Evolutionary conservation across 2,888 invertebrate genomes (phyloP).

Genomic region (Baronia brevicornis): DNA sequence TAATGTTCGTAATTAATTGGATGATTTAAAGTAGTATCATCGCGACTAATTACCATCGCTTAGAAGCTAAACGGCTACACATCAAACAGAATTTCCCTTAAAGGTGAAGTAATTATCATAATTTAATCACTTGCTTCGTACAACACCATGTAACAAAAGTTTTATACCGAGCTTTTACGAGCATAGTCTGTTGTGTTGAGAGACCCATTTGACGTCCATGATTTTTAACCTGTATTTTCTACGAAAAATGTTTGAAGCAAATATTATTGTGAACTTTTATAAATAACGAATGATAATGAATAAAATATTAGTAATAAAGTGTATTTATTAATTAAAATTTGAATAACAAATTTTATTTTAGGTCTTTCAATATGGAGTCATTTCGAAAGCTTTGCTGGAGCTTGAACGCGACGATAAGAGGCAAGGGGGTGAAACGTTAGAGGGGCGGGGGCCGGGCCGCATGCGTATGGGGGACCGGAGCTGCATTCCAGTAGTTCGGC

Average conservation of each 20-base stretch:
- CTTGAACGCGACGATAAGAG: slow-evolving; percentile 54
- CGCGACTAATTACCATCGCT: slow-evolving; percentile 8
- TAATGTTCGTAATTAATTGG: slow-evolving; percentile 7
- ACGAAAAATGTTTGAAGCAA: not conserved
- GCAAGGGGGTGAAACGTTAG: slow-evolving; percentile 27
- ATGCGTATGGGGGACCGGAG: slow-evolving; percentile 59
- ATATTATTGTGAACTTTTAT: not conserved
- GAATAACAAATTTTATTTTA: slow-evolving; percentile 7
- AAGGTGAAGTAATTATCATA: slow-evolving; percentile 16
- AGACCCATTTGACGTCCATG: slow-evolving; percentile 14
- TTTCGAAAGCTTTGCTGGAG: slow-evolving; percentile 37
- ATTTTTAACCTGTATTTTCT: not conserved
- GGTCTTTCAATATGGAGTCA: slow-evolving; percentile 27
- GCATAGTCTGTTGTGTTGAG: slow-evolving; percentile 10
- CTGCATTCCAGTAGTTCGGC: slow-evolving; percentile 70
- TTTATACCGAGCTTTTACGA: slow-evolving; percentile 10
- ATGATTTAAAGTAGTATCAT: too few species aligned
- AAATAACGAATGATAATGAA: not conserved
- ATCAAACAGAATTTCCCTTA: slow-evolving; percentile 11
- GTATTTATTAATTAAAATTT: too few species aligned
- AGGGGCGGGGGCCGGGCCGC: slow-evolving; percentile 36
- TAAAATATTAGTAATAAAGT: too few species aligned
- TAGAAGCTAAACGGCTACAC: slow-evolving; percentile 12
- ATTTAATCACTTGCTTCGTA: slow-evolving; percentile 14
- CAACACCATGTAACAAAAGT: slow-evolving; percentile 11